Conservation (phyloP, 2,797 vertebrate species). For the Typhlichthys subterraneus region DNA sequence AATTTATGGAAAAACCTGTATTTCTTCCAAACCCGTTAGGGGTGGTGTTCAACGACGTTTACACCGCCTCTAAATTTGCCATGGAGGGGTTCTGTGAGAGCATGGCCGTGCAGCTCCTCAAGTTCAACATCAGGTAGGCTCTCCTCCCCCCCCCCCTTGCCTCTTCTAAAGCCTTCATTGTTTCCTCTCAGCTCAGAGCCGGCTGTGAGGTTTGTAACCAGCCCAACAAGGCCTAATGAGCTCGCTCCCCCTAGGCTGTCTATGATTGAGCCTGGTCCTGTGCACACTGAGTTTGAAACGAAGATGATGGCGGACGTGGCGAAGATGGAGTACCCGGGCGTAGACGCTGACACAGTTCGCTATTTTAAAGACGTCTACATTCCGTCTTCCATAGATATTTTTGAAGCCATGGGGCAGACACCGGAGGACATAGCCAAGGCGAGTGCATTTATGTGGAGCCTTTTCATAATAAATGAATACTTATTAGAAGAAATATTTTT, state of each 20-base stretch:
- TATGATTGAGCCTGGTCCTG: slow-evolving; percentile 91
- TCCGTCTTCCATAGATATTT: slow-evolving; percentile 87
- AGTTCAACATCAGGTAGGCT: slow-evolving; percentile 89
- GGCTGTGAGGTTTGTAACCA: too few relatives aligned
- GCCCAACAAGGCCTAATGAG: too few relatives aligned
- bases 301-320: slow-evolving; percentile 89
- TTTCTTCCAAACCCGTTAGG: slow-evolving; percentile 67
- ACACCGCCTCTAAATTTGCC: slow-evolving; percentile 93
- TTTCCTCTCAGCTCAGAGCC: slow-evolving; percentile 32
- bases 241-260: slow-evolving; percentile 77
- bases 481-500: too few relatives aligned
- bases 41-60: slow-evolving; percentile 91
- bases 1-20: background rate
- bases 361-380: slow-evolving; percentile 90
- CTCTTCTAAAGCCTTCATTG: too few relatives aligned
- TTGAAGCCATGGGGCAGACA: slow-evolving; percentile 86
- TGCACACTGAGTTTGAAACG: slow-evolving; percentile 89
- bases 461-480: background rate
- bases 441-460: slow-evolving; percentile 27
- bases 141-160: slow-evolving; percentile 6
- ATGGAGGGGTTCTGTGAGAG: slow-evolving; percentile 96
- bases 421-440: slow-evolving; percentile 86
- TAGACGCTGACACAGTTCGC: slow-evolving; percentile 82
- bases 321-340: slow-evolving; percentile 81
- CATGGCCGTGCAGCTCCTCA: slow-evolving; percentile 89